phyloP scores from a whole-genome alignment of 2,888 invertebrate species.

The Brachyopa scutellaris region DNA sequence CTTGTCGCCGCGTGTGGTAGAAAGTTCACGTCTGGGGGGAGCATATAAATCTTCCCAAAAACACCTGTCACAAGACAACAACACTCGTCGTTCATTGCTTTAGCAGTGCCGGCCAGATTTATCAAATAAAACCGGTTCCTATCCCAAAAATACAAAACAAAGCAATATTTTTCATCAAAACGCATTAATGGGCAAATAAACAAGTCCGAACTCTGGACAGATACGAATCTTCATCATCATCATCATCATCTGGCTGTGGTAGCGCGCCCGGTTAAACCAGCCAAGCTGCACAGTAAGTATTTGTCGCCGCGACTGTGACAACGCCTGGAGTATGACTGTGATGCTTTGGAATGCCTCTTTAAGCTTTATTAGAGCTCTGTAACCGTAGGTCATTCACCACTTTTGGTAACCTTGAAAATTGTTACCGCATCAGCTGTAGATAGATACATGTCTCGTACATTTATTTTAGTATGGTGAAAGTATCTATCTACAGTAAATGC shows the following conservation, averaged over 20 bases:
- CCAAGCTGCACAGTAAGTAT: background rate
- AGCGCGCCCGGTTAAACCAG: background rate
- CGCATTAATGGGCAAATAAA: slow-evolving; percentile 18
- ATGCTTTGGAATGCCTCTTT: background rate
- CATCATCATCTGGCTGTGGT: too few relatives aligned
- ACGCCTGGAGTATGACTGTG: background rate
- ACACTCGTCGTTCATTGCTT: too few relatives aligned
- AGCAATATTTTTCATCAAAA: background rate
- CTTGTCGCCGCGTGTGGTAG: too few relatives aligned
- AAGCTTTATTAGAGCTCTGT: too few relatives aligned
- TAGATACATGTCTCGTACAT: background rate
- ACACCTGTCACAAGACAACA: too few relatives aligned
- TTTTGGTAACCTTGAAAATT: slow-evolving; percentile 26
- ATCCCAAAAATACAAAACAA: background rate
- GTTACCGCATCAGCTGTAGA: background rate
- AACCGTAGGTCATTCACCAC: slow-evolving; percentile 24
- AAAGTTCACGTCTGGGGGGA: too few relatives aligned
- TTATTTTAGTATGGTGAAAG: background rate
- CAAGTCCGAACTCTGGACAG: background rate
- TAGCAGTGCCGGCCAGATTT: slow-evolving; percentile 6
- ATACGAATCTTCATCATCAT: slow-evolving; percentile 27
- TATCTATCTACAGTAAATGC: too few relatives aligned
- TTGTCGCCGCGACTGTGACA: background rate
- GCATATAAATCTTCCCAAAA: too few relatives aligned
- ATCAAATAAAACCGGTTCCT: slow-evolving; percentile 28